Percentiles rank a stretch among this genome's conserved stretches.
These are phyloP conservation scores for Leptodactylus fuscus DNA, from an alignment of 2,113 vertebrate species.

Conservation along the genomic window DNA sequence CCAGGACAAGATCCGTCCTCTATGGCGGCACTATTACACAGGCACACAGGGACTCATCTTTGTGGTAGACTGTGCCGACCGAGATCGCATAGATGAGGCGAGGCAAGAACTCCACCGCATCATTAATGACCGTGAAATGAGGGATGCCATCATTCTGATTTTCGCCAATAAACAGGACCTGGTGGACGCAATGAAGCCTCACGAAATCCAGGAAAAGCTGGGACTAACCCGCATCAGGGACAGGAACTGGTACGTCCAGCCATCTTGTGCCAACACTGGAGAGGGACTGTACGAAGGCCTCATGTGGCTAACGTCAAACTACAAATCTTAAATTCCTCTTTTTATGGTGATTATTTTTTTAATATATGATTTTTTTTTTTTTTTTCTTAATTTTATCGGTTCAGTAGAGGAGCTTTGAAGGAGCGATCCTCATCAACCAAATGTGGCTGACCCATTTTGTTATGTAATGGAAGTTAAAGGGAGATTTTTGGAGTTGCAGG, in stretches of 20 bases:
- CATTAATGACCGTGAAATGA: conserved; percentile 84
- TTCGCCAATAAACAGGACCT: conserved; percentile 96
- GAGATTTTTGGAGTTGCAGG: neutral
- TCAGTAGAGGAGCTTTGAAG: conserved; percentile 24
- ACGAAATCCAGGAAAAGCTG: conserved; percentile 87
- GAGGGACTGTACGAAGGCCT: conserved; percentile 88
- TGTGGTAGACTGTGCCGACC: conserved; percentile 94
- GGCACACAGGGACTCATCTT: conserved; percentile 97
- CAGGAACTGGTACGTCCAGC: conserved; percentile 88
- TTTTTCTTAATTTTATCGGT: conserved; percentile 22
- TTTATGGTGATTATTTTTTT: conserved; percentile 32
- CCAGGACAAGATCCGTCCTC: conserved; percentile 93
- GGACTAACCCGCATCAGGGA: conserved; percentile 79
- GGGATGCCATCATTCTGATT: conserved; percentile 85
- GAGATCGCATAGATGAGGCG: conserved; percentile 87
- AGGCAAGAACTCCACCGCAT: conserved; percentile 90
- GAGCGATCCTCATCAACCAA: conserved; percentile 25
- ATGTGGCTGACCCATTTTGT: conserved; percentile 2
- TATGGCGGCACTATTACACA: conserved; percentile 96
- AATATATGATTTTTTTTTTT: conserved; percentile 44
- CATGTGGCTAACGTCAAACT: conserved; percentile 82
- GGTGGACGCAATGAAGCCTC: conserved; percentile 87
- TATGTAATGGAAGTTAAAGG: neutral
- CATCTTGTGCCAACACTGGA: conserved; percentile 88
- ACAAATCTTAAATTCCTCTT: conserved; percentile 53